Conservation (phyloP, 1,140 invertebrate species). For the Diplogasteroides magnus region DNA sequence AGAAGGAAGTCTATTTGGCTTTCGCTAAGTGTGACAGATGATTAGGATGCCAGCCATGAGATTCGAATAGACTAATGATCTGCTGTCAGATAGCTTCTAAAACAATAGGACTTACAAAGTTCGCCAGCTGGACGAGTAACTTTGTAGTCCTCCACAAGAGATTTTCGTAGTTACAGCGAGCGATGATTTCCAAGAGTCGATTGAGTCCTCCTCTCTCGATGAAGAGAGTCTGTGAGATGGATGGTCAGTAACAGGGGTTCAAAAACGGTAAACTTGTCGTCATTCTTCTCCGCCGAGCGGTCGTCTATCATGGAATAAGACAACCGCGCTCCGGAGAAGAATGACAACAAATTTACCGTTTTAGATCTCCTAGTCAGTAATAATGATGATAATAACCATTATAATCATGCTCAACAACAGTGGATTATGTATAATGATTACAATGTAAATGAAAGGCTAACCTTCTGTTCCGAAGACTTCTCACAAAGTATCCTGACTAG, state of each 20-base stretch:
- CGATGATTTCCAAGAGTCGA: background rate
- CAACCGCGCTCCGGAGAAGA: too few species aligned
- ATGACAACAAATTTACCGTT: too few species aligned
- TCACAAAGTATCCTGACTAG: conserved; percentile 13
- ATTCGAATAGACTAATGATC: background rate
- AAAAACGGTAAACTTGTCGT: too few species aligned
- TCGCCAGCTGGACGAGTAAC: conserved; percentile 5
- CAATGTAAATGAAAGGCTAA: background rate
- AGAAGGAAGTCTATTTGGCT: too few species aligned
- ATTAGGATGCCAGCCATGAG: background rate
- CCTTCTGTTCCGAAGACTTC: conserved; percentile 12
- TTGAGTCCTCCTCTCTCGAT: conserved; percentile 8
- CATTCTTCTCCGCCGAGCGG: background rate
- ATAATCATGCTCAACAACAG: too few species aligned
- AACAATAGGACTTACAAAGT: conserved; percentile 9
- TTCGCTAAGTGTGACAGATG: background rate
- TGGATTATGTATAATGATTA: too few species aligned
- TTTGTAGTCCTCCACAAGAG: conserved; percentile 12
- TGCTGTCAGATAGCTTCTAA: background rate
- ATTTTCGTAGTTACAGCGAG: conserved; percentile 6
- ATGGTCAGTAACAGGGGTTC: background rate
- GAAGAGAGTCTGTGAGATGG: background rate
- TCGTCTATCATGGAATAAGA: too few species aligned
- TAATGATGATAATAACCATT: too few species aligned
- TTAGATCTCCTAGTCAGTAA: too few species aligned